Conservation (phyloP, 2,113 vertebrate species). For the Carollia perspicillata region DNA sequence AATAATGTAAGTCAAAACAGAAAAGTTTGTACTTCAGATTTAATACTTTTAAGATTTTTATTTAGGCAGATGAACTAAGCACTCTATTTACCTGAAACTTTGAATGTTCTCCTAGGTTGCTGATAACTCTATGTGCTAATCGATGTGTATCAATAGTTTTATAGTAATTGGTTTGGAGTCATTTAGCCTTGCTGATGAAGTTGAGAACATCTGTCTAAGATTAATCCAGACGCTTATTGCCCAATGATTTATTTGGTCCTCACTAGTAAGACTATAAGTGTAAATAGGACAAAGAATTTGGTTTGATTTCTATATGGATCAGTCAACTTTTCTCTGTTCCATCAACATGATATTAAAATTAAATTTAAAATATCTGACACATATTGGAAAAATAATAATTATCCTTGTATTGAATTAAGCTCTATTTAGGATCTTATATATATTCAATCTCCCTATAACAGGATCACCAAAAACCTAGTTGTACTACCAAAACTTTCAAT, state of each 20-base stretch:
- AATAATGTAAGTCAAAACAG: constrained; percentile 23
- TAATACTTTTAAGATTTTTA: neutral
- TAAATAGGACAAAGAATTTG: neutral
- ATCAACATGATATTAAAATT: neutral
- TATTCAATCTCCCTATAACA: neutral
- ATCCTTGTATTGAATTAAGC: neutral
- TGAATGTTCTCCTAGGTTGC: neutral
- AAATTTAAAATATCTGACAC: neutral
- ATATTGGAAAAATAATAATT: neutral
- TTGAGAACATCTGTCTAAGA: neutral
- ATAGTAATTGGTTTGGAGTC: neutral
- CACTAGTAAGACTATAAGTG: neutral
- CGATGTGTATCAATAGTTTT: neutral
- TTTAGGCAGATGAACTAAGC: neutral
- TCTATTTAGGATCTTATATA: neutral
- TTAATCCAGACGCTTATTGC: neutral
- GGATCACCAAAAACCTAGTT: neutral
- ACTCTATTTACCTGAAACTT: neutral
- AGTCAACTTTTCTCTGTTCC: neutral
- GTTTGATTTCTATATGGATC: neutral
- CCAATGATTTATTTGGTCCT: neutral
- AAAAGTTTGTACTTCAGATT: neutral
- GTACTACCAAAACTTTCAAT: neutral
- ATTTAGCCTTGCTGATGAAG: neutral
- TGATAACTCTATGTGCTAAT: neutral